These are phyloP conservation scores for chimpanzee (Pan troglodytes) DNA, from an alignment of 2,113 vertebrate genomes.

Conservation along the genomic window NHGRI_mPanTro3-v2.1_pri NC_072404.2:18368001-18368500, in stretches of 20 bases:
- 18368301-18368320: background rate
- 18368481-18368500: too few relatives aligned
- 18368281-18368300: background rate
- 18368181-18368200: background rate
- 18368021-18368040: background rate
- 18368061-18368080: background rate
- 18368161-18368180: background rate
- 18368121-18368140: background rate
- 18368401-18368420: too few relatives aligned
- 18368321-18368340: background rate
- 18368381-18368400: background rate
- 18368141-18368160: accelerated
- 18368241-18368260: background rate
- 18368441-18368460: too few relatives aligned
- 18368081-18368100: background rate
- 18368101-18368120: background rate
- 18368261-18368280: background rate
- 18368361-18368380: background rate
- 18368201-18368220: background rate
- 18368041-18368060: background rate
- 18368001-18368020: background rate
- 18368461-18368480: too few relatives aligned
- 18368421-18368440: too few relatives aligned
- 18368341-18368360: background rate
- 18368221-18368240: background rate